These are phyloP conservation scores for Atractosteus spatula DNA, from an alignment of 2,113 vertebrate genomes.

Conservation along the genomic window DNA sequence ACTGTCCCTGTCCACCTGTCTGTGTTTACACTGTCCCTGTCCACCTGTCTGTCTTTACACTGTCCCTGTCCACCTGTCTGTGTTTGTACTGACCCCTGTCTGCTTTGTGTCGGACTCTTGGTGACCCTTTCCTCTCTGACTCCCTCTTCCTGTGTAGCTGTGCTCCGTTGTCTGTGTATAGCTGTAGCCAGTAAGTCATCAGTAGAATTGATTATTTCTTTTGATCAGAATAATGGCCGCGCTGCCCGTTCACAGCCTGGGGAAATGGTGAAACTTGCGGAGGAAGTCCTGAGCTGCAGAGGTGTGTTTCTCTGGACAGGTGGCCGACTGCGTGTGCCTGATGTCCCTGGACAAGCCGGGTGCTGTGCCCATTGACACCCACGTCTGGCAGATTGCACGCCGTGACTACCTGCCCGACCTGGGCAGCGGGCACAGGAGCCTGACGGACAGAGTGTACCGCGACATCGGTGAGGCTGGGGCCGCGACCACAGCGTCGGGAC, in stretches of 20 bases:
- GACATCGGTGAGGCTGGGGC: conserved; percentile 75
- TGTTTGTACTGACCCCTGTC: not conserved
- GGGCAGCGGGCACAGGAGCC: conserved; percentile 55
- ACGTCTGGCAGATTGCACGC: conserved; percentile 87
- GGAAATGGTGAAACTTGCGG: too few relatives aligned
- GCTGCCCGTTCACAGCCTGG: too few relatives aligned
- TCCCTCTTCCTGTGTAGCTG: too few relatives aligned
- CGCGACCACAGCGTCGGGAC: too few relatives aligned
- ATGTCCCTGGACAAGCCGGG: conserved; percentile 87
- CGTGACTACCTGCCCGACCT: conserved; percentile 71
- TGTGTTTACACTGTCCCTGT: too few relatives aligned
- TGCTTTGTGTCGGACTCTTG: not conserved
- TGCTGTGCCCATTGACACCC: conserved; percentile 89
- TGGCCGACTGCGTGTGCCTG: conserved; percentile 93
- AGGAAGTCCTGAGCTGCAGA: not conserved
- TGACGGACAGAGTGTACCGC: conserved; percentile 74
- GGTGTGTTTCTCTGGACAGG: conserved; percentile 55
- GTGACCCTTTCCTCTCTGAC: not conserved
- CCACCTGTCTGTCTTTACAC: not conserved
- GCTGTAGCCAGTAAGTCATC: too few relatives aligned
- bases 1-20: not conserved
- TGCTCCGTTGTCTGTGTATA: not conserved
- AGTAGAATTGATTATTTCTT: too few relatives aligned
- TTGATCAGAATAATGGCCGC: too few relatives aligned
- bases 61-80: not conserved